Evolutionary conservation across 2,888 invertebrate species (phyloP), one percentile per base, ranked within the genome.

Genomic region (Lithophane leautieri): DNA sequence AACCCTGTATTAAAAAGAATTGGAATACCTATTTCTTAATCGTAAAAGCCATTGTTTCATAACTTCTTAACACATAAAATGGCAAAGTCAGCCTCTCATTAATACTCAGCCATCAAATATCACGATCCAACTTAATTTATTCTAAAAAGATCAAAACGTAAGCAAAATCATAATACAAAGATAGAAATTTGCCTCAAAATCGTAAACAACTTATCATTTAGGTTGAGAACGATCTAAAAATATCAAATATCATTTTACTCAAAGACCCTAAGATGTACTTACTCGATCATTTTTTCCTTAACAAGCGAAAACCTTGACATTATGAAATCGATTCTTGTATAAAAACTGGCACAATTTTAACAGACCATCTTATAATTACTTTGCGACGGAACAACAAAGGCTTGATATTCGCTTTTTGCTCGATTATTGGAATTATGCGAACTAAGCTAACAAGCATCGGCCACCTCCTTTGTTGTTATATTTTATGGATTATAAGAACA

Each of bases 231-330:
- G 58, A 63, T 56, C 25, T 14, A 12, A 60, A 69, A 76, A 62
- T 66, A 70, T 66, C 25, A 71, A 71, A 77, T 75, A 83, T 68
- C 75, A 22, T 71, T 73, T 83, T 12, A 58, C 67, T 40, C 19
- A 70, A 70, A 75, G 73, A 65, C 12, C 42, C 40, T 44, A 67
- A 70, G 56, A 68, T 11, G 19, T 68, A 47, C 19, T 68, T 12
- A 47, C 19, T 68, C 12, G 52, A 61, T 65, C 50, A 34, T 52
- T 44, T 83, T 74, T 61, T 56, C 69, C 47, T 65, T 71, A 66
- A 69, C 28, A 73, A 73, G 40, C 54, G 19, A 56, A 67, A 73
- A 71, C 62, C 56, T 52, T 58, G 67, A 73, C 75, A 61, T 61
- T 28, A 67, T 28, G 12, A 58, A 19, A 77, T 50, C 16, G 56